Conservation (phyloP, 2,797 vertebrate species). For the Anolis apletophallus region DNA sequence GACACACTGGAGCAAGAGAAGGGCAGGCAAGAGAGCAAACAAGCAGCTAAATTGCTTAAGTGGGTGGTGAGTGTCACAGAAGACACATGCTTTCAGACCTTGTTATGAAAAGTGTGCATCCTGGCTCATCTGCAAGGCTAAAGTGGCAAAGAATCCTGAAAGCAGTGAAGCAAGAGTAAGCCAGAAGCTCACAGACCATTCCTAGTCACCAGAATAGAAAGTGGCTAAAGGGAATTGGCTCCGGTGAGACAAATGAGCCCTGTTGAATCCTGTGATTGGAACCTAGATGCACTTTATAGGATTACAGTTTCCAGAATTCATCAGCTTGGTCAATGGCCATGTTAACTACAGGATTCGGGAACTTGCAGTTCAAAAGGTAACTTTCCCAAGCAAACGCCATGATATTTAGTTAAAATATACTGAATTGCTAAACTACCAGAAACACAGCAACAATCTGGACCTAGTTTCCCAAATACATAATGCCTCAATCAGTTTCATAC, state of each 20-base stretch:
- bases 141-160: conserved; percentile 5
- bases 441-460: accelerated
- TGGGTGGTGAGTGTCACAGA: neutral
- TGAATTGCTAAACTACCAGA: neutral
- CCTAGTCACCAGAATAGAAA: neutral
- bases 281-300: neutral
- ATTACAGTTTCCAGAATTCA: too few species aligned
- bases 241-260: neutral
- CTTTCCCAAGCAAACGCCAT: neutral
- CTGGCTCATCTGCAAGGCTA: neutral
- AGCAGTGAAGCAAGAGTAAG: neutral
- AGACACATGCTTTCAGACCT: neutral
- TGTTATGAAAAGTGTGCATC: neutral
- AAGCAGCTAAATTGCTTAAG: conserved; percentile 14
- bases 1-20: conserved; percentile 28
- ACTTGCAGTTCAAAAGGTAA: too few species aligned
- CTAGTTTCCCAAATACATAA: accelerated
- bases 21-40: conserved; percentile 26
- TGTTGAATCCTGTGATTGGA: neutral
- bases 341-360: too few species aligned
- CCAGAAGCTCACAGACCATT: neutral
- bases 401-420: neutral
- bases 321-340: too few species aligned
- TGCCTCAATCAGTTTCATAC: neutral
- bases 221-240: neutral